These are phyloP conservation scores for Azemiops feae DNA, from an alignment of 2,113 vertebrate genomes.

Conservation along the genomic window DNA sequence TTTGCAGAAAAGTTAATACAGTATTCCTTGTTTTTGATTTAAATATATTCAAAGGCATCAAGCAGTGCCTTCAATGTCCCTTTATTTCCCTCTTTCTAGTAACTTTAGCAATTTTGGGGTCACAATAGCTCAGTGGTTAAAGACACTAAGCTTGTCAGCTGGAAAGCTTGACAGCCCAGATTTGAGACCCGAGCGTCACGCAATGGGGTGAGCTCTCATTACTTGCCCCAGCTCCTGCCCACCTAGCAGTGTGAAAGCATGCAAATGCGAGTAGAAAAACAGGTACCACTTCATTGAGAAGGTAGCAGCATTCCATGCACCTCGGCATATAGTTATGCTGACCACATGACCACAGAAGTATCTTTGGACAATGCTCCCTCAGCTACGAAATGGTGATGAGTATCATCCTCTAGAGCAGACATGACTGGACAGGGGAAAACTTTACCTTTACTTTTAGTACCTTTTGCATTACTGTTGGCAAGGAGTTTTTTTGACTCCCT, in stretches of 20 bases:
- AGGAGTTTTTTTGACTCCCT: slow-evolving; percentile 36
- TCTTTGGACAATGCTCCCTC: background rate
- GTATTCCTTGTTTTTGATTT: slow-evolving; percentile 27
- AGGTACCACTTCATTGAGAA: background rate
- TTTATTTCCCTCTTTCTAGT: slow-evolving; percentile 36
- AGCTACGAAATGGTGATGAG: background rate
- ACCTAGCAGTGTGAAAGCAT: background rate
- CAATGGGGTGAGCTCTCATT: background rate
- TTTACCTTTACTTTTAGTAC: background rate
- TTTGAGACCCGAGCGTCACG: background rate
- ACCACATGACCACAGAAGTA: background rate
- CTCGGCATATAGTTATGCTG: background rate
- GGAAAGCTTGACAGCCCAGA: background rate
- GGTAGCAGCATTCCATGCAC: background rate
- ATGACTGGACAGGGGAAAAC: background rate
- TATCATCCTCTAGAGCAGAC: background rate
- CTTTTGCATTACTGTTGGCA: slow-evolving; percentile 41
- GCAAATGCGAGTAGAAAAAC: background rate
- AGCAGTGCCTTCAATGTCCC: slow-evolving; percentile 37
- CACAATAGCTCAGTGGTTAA: background rate
- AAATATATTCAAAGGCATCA: slow-evolving; percentile 54
- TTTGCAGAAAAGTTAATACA: slow-evolving; percentile 43
- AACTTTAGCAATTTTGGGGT: slow-evolving; percentile 17
- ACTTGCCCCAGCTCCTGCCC: background rate
- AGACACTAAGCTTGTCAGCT: background rate